Conservation (phyloP, 2,888 invertebrate species). For the Gerris lacustris region DNA sequence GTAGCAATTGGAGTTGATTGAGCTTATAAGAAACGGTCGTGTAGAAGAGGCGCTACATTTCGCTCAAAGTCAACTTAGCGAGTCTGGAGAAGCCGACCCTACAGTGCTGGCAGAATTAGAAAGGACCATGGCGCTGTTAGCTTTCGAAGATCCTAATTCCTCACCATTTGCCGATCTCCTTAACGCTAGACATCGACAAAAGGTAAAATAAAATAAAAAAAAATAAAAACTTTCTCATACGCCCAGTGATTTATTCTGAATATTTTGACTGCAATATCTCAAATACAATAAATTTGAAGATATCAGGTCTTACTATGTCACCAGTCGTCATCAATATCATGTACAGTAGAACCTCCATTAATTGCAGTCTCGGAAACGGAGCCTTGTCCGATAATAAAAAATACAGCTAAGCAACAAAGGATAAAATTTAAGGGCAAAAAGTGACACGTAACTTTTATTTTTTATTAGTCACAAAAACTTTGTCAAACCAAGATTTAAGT, state of each 20-base stretch:
- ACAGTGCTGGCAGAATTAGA: constrained; percentile 64
- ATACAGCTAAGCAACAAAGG: no score
- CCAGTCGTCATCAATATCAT: no score
- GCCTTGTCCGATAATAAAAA: no score
- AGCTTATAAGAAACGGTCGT: constrained; percentile 69
- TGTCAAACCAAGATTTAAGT: no score
- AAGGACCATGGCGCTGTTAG: constrained; percentile 82
- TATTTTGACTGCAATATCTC: neutral
- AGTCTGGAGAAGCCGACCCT: constrained; percentile 73
- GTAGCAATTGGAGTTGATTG: constrained; percentile 79
- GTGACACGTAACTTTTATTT: no score
- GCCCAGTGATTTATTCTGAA: no score
- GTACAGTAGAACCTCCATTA: no score
- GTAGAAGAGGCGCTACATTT: constrained; percentile 81
- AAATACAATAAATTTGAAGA: neutral
- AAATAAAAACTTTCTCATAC: no score
- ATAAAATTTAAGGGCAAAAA: no score
- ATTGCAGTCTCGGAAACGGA: no score
- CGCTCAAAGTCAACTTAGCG: constrained; percentile 79
- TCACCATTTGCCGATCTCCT: constrained; percentile 92
- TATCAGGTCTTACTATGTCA: no score
- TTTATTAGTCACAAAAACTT: no score
- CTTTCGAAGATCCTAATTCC: constrained; percentile 89
- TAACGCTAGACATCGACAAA: constrained; percentile 85
- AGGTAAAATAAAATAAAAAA: constrained; percentile 44